Percentiles rank a stretch among this genome's conserved stretches.
These are phyloP conservation scores for Pelochelys cantorii DNA, from an alignment of 2,797 vertebrate species.

Conservation along the genomic window DNA sequence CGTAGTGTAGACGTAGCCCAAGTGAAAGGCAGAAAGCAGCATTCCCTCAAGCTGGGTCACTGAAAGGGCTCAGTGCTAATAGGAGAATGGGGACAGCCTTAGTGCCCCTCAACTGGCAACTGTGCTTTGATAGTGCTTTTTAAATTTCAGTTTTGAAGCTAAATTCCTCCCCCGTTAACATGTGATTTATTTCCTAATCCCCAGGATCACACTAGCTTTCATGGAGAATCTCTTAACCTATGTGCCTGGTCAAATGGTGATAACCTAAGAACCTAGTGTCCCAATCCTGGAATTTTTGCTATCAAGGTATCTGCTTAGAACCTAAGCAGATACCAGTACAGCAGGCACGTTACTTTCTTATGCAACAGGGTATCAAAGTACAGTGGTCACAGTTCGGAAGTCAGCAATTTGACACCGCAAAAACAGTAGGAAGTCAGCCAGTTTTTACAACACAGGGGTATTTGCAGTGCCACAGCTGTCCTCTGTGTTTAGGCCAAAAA, in stretches of 20 bases:
- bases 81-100: neutral
- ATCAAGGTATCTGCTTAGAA: neutral
- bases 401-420: neutral
- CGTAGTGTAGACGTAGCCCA: neutral
- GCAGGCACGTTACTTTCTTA: neutral
- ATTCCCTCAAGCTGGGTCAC: neutral
- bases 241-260: neutral
- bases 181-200: neutral
- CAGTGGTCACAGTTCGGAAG: neutral
- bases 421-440: neutral
- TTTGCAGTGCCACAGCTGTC: neutral
- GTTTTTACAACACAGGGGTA: neutral
- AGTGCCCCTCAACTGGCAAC: neutral
- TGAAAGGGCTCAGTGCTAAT: neutral
- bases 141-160: neutral
- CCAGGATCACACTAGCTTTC: neutral
- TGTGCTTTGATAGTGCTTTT: neutral
- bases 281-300: neutral
- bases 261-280: neutral
- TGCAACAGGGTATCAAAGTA: neutral
- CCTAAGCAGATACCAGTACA: neutral
- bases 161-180: neutral
- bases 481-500: neutral
- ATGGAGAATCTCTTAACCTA: neutral
- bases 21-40: neutral